Base-by-base conservation (phyloP, 2,113 vertebrate genomes). In the Calcarius ornatus region DNA sequence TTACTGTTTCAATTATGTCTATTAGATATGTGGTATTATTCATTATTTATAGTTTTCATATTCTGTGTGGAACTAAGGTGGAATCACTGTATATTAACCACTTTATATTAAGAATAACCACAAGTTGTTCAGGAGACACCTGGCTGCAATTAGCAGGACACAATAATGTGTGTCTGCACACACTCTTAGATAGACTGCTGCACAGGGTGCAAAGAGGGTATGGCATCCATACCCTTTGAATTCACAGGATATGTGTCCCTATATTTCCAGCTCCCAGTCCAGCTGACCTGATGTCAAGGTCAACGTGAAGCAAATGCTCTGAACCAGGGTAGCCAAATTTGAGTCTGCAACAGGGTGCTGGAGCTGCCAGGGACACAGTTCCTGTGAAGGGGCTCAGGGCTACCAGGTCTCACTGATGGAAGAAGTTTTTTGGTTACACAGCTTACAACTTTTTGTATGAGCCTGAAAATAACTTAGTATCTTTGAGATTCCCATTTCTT, bases 1-100 rank as follows among this genome's bases (percentile, higher is more conserved):
- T 93, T 85, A 48, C 48, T 76, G 65, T 85, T 89, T 93, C 81
- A 91, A 76, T 87, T 91, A 85, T 48, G 28, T 51, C 70, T 87
- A 61, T 79, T 94, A 91, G 37, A 47, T 81, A 69, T 12, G 47
- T 47, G 17, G 12, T 84, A 66, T 78, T 87, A 85, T 56, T 91
- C 27, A 56, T 53, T 42, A 90, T 28, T 80, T 54, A 76, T 40
- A 77, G 25, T 30, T 93, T 87, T 86, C 38, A 61, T 35, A 65
- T 65, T 84, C 45, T 80, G 12, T 15, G 28, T 56, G 50, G 56
- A 86, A 68, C 17, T 43, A 75, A 91, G 73, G 56, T 66, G 40
- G 42, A 80, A 94, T 70, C 42, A 85, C 17, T 18, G 51, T 53
- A 53, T 53, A 53, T 53, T 59, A 85, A 81, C 21, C 69, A 53